A percentile compares a stretch with the other conserved stretches of the same genome.
Conservation (phyloP, 2,888 invertebrate genomes). For the Conomelus anceps region DNA sequence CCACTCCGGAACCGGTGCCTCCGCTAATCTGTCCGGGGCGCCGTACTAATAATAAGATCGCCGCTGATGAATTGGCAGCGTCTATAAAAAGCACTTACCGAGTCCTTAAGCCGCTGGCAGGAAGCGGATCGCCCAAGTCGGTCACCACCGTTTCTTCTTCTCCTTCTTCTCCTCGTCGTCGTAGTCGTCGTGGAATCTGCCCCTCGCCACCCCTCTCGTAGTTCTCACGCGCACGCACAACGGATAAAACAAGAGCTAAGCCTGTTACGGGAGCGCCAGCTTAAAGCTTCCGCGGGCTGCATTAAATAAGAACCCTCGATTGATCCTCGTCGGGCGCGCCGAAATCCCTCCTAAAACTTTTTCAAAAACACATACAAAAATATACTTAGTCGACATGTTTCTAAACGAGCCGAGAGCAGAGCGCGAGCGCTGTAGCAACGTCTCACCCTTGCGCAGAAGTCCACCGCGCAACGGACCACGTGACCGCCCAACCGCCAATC, state of each 20-base stretch:
- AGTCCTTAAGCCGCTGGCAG: conserved; percentile 15
- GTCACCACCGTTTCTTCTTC: conserved; percentile 17
- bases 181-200: conserved; percentile 9
- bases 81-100: conserved; percentile 25
- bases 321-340: conserved; percentile 28
- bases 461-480: conserved; percentile 14
- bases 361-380: conserved; percentile 35
- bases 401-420: conserved; percentile 25
- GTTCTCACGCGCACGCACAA: conserved; percentile 22
- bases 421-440: conserved; percentile 25
- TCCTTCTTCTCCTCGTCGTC: conserved; percentile 8
- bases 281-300: conserved; percentile 28
- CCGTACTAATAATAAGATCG: conserved; percentile 3
- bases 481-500: conserved; percentile 16
- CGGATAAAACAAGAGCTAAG: conserved; percentile 31
- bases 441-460: conserved; percentile 19
- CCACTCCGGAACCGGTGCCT: not conserved
- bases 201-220: conserved; percentile 16
- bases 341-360: conserved; percentile 32
- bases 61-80: conserved; percentile 6
- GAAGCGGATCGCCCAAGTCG: conserved; percentile 18
- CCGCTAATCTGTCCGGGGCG: conserved; percentile 1
- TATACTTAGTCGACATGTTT: conserved; percentile 34
- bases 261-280: conserved; percentile 29
- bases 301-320: conserved; percentile 30